Evolutionary conservation across 2,888 invertebrate species (phyloP).

Genomic region (Mesorhabditis belari): DNA sequence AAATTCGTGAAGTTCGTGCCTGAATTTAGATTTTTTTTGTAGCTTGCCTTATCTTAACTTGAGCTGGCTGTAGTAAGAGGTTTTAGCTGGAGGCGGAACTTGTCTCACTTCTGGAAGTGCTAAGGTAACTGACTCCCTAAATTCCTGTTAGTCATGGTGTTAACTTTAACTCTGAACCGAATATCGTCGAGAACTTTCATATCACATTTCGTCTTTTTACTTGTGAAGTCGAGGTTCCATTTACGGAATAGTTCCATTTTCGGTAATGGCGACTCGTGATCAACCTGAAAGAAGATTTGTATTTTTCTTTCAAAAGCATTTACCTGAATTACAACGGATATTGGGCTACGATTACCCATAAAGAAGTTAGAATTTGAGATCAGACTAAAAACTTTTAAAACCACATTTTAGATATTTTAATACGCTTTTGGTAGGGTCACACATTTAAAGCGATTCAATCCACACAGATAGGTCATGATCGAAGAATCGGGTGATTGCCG

Average conservation of each 20-base stretch:
- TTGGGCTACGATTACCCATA: conserved; percentile 15
- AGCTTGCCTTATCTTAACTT: background rate
- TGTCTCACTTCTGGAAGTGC: conserved; percentile 7
- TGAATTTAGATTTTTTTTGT: background rate
- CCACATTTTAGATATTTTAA: background rate
- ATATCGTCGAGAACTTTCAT: conserved; percentile 11
- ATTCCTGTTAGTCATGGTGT: background rate
- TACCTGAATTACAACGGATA: conserved; percentile 26
- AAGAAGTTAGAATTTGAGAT: conserved; percentile 28
- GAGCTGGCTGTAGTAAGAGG: background rate
- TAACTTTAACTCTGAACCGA: conserved; percentile 2
- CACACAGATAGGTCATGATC: conserved; percentile 35
- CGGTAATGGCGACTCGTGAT: conserved; percentile 8
- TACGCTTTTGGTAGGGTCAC: conserved; percentile 19
- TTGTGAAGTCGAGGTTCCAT: conserved; percentile 21
- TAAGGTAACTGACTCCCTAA: conserved; percentile 6
- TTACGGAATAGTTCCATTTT: conserved; percentile 24
- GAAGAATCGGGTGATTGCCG: conserved; percentile 28
- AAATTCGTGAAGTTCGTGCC: conserved; percentile 8
- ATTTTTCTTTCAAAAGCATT: conserved; percentile 4
- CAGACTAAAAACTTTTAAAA: conserved; percentile 12
- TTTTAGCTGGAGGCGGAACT: conserved; percentile 1
- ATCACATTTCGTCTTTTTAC: conserved; percentile 20
- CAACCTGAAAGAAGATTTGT: conserved; percentile 7
- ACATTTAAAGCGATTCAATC: conserved; percentile 21